Evolutionary conservation across 2,888 invertebrate genomes (phyloP).

Genomic region (Neelides folsomi): DNA sequence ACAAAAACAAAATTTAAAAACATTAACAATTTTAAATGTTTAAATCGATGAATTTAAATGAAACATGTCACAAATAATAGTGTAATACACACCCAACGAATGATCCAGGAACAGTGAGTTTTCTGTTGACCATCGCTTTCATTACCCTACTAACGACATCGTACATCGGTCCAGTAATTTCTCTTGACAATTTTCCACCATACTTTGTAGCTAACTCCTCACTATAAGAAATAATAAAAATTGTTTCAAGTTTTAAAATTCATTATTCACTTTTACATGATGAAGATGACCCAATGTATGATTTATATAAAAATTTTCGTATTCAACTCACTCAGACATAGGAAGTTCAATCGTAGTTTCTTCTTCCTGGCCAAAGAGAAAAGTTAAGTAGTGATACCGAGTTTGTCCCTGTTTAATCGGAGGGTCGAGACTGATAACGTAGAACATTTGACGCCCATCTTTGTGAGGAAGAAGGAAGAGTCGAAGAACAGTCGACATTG

Average conservation of each 20-base stretch:
- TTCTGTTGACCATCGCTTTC: conserved; percentile 86
- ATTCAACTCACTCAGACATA: conserved; percentile 73
- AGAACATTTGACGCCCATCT: conserved; percentile 95
- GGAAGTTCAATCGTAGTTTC: conserved; percentile 74
- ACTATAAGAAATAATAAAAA: conserved; percentile 38
- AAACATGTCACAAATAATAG: neutral
- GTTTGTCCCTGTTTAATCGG: conserved; percentile 99
- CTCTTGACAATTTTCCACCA: conserved; percentile 78
- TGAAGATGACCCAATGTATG: too few relatives aligned
- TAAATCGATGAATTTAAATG: neutral
- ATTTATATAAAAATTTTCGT: neutral
- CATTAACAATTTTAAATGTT: neutral
- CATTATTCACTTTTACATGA: neutral
- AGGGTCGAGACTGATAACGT: conserved; percentile 93
- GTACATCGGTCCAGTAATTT: conserved; percentile 80
- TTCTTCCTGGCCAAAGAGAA: conserved; percentile 88
- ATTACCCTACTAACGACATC: conserved; percentile 93
- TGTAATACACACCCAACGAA: conserved; percentile 62
- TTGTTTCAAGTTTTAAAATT: neutral
- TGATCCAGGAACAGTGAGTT: conserved; percentile 85
- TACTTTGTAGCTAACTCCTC: conserved; percentile 86
- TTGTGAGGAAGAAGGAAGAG: conserved; percentile 91
- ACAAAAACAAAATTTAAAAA: neutral
- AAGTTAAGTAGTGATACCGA: conserved; percentile 86
- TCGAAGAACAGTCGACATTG: conserved; percentile 87